Conservation (phyloP, 2,888 invertebrate species). For the Stenurella melanura region DNA sequence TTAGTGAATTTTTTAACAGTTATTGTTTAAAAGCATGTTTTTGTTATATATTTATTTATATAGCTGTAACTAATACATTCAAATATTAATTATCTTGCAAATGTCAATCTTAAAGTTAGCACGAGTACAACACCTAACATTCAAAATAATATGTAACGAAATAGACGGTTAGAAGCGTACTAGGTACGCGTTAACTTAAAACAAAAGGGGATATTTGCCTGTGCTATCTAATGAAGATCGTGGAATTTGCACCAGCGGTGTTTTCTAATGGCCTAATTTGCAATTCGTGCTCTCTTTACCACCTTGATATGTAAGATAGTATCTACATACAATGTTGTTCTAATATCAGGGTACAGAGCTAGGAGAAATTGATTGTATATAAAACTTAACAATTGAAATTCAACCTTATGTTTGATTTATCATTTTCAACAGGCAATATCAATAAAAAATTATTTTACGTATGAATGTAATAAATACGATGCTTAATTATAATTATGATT, state of each 20-base stretch:
- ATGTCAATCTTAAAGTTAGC: not conserved
- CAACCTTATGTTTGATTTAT: too few species aligned
- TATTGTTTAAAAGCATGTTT: too few species aligned
- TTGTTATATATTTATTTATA: too few species aligned
- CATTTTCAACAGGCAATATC: too few species aligned
- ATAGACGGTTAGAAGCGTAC: constrained; percentile 56
- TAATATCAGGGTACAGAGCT: constrained; percentile 30
- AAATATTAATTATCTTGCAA: too few species aligned
- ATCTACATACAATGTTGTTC: constrained; percentile 50
- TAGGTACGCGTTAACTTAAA: constrained; percentile 63
- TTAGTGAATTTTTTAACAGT: too few species aligned
- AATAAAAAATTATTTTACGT: too few species aligned
- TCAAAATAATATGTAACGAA: constrained; percentile 22
- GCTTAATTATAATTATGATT: too few species aligned
- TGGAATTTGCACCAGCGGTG: constrained; percentile 65
- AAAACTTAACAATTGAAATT: not conserved
- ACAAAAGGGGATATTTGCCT: constrained; percentile 60
- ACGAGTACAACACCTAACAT: constrained; percentile 2
- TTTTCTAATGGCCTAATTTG: constrained; percentile 59
- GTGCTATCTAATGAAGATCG: constrained; percentile 65
- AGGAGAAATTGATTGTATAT: not conserved
- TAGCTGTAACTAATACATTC: too few species aligned
- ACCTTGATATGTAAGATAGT: constrained; percentile 51
- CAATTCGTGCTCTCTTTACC: constrained; percentile 57
- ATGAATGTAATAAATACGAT: too few species aligned